Evolutionary conservation across 2,888 invertebrate species (phyloP).

Genomic region (Drosophila falleni): DNA sequence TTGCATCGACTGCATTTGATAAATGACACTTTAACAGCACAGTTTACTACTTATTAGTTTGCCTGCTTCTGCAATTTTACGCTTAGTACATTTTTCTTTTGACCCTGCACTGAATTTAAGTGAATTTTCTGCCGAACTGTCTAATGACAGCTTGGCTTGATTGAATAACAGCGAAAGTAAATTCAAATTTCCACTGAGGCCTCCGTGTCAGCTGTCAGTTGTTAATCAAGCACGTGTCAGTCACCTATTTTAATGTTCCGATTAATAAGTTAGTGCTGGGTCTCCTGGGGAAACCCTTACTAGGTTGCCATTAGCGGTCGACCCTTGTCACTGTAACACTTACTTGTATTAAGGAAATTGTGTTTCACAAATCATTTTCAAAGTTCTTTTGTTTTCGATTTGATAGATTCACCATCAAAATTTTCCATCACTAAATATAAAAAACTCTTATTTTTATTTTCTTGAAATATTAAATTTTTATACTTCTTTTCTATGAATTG

Average conservation of each 20-base stretch:
- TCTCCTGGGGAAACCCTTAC: background rate
- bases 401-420: too few species aligned
- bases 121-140: background rate
- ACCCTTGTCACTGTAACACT: constrained; percentile 46
- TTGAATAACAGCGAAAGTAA: constrained; percentile 12
- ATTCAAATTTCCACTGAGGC: constrained; percentile 16
- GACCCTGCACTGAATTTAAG: constrained; percentile 1
- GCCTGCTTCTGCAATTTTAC: background rate
- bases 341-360: constrained; percentile 1
- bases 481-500: too few species aligned
- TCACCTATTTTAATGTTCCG: constrained; percentile 14
- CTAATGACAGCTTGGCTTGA: constrained; percentile 9
- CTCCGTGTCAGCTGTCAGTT: constrained; percentile 36
- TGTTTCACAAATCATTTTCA: constrained; percentile 24
- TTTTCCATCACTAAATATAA: too few species aligned
- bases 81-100: background rate
- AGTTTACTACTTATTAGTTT: constrained; percentile 4
- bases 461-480: too few species aligned
- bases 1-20: constrained; percentile 27
- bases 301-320: constrained; percentile 15
- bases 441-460: too few species aligned
- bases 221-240: constrained; percentile 20
- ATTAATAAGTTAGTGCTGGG: constrained; percentile 23
- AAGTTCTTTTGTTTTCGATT: background rate
- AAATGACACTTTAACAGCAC: constrained; percentile 25